Conservation (phyloP, 1,140 invertebrate species). For the Thrips palmi region DNA sequence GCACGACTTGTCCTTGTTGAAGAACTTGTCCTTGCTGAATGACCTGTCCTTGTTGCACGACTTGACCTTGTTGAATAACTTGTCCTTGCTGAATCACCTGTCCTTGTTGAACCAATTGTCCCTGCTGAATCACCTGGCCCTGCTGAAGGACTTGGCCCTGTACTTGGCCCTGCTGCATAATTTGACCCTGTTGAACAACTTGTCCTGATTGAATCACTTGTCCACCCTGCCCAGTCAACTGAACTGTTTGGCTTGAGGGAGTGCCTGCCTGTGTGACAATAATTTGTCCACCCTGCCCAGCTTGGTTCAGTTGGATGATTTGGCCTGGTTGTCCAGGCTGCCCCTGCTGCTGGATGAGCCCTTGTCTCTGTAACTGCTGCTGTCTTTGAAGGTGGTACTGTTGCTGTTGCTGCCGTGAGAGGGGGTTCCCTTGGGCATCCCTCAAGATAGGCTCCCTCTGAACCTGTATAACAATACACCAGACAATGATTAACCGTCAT, state of each 20-base stretch:
- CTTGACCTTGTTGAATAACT: background rate
- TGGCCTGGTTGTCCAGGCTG: conserved; percentile 10
- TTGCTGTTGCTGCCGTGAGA: conserved; percentile 12
- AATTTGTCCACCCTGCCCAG: background rate
- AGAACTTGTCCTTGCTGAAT: conserved; percentile 1
- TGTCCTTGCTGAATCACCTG: background rate
- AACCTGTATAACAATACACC: no score
- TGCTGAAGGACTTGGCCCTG: conserved; percentile 4
- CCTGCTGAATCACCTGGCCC: conserved; percentile 1
- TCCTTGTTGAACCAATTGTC: background rate
- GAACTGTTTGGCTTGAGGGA: conserved; percentile 2
- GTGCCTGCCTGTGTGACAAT: background rate
- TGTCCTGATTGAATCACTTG: no score
- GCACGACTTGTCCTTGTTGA: conserved; percentile 1
- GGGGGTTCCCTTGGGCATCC: conserved; percentile 6
- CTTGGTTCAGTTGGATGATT: background rate
- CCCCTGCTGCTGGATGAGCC: conserved; percentile 16
- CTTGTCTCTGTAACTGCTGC: conserved; percentile 15
- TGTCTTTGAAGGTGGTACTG: conserved; percentile 13
- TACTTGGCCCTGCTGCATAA: conserved; percentile 3
- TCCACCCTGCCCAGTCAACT: no score
- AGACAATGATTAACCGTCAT: no score
- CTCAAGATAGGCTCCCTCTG: no score
- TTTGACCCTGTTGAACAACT: conserved; percentile 7
- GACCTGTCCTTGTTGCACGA: background rate